Evolutionary conservation across 2,888 invertebrate genomes (phyloP), one percentile per base, ranked within the genome.

Genomic region (Drosophila nr. perissopoda): DNA sequence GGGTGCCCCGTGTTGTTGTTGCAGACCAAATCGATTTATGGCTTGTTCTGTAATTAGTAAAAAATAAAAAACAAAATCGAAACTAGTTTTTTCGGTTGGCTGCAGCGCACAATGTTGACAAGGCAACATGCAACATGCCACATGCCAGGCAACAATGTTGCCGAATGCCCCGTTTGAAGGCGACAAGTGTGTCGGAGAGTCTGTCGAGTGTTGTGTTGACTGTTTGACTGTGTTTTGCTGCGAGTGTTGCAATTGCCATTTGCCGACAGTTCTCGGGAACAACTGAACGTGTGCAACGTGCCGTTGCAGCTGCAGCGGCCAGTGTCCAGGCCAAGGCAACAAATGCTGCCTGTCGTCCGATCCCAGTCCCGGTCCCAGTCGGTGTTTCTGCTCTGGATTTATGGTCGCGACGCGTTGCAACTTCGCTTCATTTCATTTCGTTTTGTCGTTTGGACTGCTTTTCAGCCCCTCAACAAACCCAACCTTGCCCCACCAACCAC

Each of bases 241-340:
- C 36, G 76, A 70, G 76, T 82, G 77, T 56, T 77, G 81, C 49
- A 65, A 82, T 83, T 80, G 40, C 83, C 38, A 48, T 57, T 49
- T 33, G 79, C 79, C 64, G 58, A 84, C 80, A 81, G 83, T 76
- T 76, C 76, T 71, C 68, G 38, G 27, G 79, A 65, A 84, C 85
- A 84, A 75, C 82, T 84, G 75, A 82, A 25, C 25, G 16, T 46
- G 46, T 16, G 46, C 46, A 82, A 48, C 66, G 58, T 53, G 76
- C 54, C 59, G 76, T 60, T 58, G 42, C 77, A 34, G 52, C 58
- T 53, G 66, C 42, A 11, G 11, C 33, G 33, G 10, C 33, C 33
- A 11, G 33, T 33, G 33, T 78, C 82, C 88, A 82, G 88, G 82
- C 89, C 89, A 83, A 81, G 87, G 89, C 89, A 84, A 89, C 54